A percentile compares a stretch with the other conserved stretches of the same genome.
Conservation (phyloP, 2,797 vertebrate species). For the Apogon talboti region DNA sequence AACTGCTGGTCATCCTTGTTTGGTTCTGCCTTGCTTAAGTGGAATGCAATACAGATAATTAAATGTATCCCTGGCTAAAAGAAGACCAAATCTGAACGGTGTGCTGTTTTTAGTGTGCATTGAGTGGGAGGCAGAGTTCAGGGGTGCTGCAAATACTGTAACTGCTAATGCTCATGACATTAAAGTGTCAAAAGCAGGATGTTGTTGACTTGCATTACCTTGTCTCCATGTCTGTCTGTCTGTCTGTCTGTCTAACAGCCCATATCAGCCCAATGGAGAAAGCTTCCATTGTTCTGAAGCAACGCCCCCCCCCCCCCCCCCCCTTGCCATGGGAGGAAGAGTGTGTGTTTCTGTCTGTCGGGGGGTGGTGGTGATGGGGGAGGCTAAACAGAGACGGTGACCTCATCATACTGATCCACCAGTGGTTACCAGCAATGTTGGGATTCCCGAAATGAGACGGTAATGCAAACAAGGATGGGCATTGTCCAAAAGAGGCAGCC, state of each 20-base stretch:
- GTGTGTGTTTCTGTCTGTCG: neutral
- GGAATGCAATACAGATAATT: neutral
- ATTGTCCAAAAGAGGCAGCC: constrained; percentile 80
- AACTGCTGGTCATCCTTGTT: constrained; percentile 19
- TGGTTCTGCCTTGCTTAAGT: constrained; percentile 5
- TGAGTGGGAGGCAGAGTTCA: constrained; percentile 24
- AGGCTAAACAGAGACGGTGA: constrained; percentile 78
- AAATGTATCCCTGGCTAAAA: constrained; percentile 21
- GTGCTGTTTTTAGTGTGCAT: constrained; percentile 14
- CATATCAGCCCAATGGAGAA: constrained; percentile 61
- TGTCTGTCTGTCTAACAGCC: constrained; percentile 45
- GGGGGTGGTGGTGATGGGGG: constrained; percentile 52
- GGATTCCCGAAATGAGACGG: constrained; percentile 82
- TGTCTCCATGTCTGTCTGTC: constrained; percentile 52
- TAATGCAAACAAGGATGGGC: constrained; percentile 80
- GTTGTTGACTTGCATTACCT: constrained; percentile 54
- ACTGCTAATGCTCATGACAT: constrained; percentile 38
- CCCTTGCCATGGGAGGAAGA: constrained; percentile 23
- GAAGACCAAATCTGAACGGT: constrained; percentile 8
- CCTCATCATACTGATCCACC: constrained; percentile 76
- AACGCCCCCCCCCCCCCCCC: no score
- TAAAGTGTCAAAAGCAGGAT: constrained; percentile 49
- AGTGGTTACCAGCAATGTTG: constrained; percentile 82
- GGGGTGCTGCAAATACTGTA: constrained; percentile 17
- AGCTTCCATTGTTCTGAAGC: constrained; percentile 74